Evolutionary conservation across 2,888 invertebrate species (phyloP).

Genomic region (Tipula unca): DNA sequence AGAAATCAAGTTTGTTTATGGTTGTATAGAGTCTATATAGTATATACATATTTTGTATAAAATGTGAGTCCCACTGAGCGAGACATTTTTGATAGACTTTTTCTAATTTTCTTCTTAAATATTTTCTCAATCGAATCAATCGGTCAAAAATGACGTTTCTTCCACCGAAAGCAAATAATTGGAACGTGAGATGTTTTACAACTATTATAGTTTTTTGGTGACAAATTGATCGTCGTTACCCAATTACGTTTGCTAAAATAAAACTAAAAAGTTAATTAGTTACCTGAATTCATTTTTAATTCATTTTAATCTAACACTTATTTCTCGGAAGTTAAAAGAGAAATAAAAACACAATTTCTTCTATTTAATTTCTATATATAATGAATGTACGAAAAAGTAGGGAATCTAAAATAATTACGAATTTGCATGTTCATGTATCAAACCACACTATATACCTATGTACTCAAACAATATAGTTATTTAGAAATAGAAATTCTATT

Average conservation of each 20-base stretch:
- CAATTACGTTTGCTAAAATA: neutral
- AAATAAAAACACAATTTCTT: neutral
- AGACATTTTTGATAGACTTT: neutral
- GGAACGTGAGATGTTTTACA: neutral
- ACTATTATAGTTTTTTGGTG: neutral
- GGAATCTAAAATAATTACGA: neutral
- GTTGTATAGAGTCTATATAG: neutral
- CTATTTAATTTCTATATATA: neutral
- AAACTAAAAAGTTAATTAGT: neutral
- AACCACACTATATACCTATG: neutral
- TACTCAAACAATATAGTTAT: neutral
- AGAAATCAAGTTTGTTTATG: neutral
- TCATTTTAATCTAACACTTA: neutral
- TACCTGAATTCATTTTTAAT: conserved; percentile 8
- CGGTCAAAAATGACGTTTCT: neutral
- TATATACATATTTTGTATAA: neutral
- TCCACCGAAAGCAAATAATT: neutral
- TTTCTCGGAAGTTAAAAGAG: neutral
- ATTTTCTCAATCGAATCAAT: neutral
- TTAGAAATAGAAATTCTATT: neutral
- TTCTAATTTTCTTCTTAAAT: neutral
- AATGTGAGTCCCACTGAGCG: neutral
- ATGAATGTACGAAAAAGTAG: neutral
- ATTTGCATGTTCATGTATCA: neutral
- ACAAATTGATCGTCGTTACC: neutral